Evolutionary conservation across 2,113 vertebrate species (phyloP), one percentile per base, ranked within the genome.

Genomic region (Gymnocephalus cernua): DNA sequence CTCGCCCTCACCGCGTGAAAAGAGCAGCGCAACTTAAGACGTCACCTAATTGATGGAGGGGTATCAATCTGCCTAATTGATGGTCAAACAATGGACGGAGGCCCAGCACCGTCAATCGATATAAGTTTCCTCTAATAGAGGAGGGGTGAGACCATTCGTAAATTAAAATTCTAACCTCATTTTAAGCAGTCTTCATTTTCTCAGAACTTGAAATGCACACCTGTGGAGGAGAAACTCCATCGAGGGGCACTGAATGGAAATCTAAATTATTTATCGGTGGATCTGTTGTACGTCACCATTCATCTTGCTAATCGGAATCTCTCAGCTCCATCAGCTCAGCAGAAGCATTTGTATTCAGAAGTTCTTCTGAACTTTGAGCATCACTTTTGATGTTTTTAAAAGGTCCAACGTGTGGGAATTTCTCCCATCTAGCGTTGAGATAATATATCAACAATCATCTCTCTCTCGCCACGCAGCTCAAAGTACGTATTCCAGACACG

Each of bases 31-130:
- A 92, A 93, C 90, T 90, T 68, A 91, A 93, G 83, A 92, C 85
- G 69, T 50, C 12, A 48, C 38, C 83, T 91, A 93, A 93, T 90
- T 91, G 90, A 59, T 32, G 62, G 79, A 50, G 56, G 79, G 78
- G 81, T 90, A 89, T 93, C 89, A 93, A 93, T 94, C 87, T 68
- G 32, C 45, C 83, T 90, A 90, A 93, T 88, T 93, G 90, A 89
- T 47, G 80, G 83, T 64, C 78, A 88, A 91, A 89, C 78, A 86
- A 87, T 82, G 71, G 78, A 25, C 6, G 13, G 7, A 11, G 64
- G 67, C 21, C 44, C 50, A 50, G 71, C 8, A 10, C 61, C 13
- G 80, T 90, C 90, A 83, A 63, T 86, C 83, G 82, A 78, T 14
- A 11, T 10, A 25, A 66, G 66, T 86, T 93, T 84, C 89, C 79